phyloP scores from a whole-genome alignment of 1,140 invertebrate species.

The Leptestheria dahalacensis region DNA sequence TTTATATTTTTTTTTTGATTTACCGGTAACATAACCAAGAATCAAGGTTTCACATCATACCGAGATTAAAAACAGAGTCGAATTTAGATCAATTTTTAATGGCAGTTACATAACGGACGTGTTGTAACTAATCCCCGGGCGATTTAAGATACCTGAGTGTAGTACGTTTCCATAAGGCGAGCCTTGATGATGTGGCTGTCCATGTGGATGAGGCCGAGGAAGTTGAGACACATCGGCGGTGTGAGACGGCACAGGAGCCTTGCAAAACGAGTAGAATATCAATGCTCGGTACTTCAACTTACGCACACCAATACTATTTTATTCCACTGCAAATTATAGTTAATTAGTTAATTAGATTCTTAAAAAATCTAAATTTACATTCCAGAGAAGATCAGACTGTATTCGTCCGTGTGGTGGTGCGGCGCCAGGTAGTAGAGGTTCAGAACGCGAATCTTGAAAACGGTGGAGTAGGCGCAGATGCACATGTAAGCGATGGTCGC shows the following conservation, averaged over 20 bases:
- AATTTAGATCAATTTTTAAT: too few species aligned
- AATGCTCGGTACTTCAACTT: too few species aligned
- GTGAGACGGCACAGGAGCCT: slow-evolving; percentile 94
- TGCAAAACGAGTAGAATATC: background rate
- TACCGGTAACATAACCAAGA: too few species aligned
- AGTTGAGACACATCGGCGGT: slow-evolving; percentile 96
- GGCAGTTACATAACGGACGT: too few species aligned
- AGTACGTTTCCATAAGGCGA: slow-evolving; percentile 63
- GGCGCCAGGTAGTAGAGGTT: slow-evolving; percentile 95
- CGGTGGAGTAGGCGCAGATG: slow-evolving; percentile 93
- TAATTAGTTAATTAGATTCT: background rate
- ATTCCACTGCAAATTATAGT: too few species aligned
- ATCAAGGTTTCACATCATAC: too few species aligned
- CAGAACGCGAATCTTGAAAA: slow-evolving; percentile 87
- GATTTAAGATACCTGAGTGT: slow-evolving; percentile 79
- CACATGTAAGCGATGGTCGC: slow-evolving; percentile 84
- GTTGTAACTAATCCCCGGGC: too few species aligned
- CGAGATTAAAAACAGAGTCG: too few species aligned
- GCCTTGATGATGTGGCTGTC: slow-evolving; percentile 88
- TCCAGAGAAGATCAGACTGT: slow-evolving; percentile 95
- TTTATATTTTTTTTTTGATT: too few species aligned
- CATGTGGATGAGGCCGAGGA: slow-evolving; percentile 92
- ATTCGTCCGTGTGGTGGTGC: slow-evolving; percentile 95
- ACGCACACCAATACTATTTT: too few species aligned
- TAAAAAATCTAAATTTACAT: slow-evolving; percentile 36